These are phyloP conservation scores for Nomada fabriciana DNA, from an alignment of 2,888 invertebrate species.

Conservation along the genomic window DNA sequence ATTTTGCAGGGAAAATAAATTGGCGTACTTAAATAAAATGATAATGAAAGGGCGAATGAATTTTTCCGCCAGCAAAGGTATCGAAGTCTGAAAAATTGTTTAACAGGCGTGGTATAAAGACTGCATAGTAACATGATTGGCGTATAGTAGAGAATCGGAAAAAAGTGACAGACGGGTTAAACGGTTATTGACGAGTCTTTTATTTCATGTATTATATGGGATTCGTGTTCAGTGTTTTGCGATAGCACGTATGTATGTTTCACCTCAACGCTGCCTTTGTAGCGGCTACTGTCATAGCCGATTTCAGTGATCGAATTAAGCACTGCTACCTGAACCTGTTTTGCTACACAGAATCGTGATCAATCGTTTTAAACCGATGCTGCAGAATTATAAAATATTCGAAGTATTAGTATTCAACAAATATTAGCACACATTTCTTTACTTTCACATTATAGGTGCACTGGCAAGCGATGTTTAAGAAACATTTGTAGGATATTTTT, in stretches of 20 bases:
- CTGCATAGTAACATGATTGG: constrained; percentile 29
- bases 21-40: not conserved
- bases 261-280: constrained; percentile 10
- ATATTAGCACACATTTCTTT: no score
- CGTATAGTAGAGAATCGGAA: constrained; percentile 37
- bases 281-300: constrained; percentile 2
- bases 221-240: constrained; percentile 38
- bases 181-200: constrained; percentile 48
- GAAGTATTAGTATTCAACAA: no score
- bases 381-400: no score
- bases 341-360: not conserved
- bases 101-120: constrained; percentile 22
- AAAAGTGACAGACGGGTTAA: constrained; percentile 39
- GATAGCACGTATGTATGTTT: constrained; percentile 9
- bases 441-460: no score
- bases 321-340: not conserved
- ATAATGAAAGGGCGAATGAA: not conserved
- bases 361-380: no score
- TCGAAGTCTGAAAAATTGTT: constrained; percentile 49
- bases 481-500: no score
- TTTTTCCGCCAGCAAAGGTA: constrained; percentile 10
- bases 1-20: not conserved
- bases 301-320: constrained; percentile 13
- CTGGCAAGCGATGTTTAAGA: no score
- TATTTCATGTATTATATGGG: constrained; percentile 17